Evolutionary conservation across 2,113 vertebrate species (phyloP).

Genomic region (Columbina picui): DNA sequence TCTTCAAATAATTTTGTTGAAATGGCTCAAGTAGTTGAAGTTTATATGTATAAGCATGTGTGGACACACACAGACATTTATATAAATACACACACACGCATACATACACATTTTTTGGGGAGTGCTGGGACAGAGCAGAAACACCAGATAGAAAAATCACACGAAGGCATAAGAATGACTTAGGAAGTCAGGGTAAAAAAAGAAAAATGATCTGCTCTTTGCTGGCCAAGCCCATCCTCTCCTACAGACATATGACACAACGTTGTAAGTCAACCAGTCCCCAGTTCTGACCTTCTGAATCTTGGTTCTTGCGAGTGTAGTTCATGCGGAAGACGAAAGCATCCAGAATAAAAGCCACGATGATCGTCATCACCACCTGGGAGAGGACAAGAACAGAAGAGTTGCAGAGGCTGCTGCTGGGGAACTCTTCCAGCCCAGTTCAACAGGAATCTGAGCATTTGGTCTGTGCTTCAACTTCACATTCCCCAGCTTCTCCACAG

Average conservation of each 20-base stretch:
- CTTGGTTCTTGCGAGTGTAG: conserved; percentile 93
- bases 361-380: conserved; percentile 98
- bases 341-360: conserved; percentile 96
- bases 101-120: background rate
- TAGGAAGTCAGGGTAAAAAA: background rate
- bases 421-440: background rate
- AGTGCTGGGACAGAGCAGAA: background rate
- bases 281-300: conserved; percentile 80
- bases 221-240: background rate
- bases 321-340: conserved; percentile 99
- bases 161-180: background rate
- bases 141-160: background rate
- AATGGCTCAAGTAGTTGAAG: background rate
- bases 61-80: too few relatives aligned
- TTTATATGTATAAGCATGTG: background rate
- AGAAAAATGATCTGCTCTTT: background rate
- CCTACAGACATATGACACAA: background rate
- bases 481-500: background rate
- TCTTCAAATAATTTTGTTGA: background rate
- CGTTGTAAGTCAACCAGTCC: accelerated
- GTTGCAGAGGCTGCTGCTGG: background rate
- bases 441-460: background rate
- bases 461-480: background rate
- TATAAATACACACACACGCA: accelerated
- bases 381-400: background rate